Conservation (phyloP, 1,140 invertebrate genomes). For the Caenorhabditis remanei region DNA sequence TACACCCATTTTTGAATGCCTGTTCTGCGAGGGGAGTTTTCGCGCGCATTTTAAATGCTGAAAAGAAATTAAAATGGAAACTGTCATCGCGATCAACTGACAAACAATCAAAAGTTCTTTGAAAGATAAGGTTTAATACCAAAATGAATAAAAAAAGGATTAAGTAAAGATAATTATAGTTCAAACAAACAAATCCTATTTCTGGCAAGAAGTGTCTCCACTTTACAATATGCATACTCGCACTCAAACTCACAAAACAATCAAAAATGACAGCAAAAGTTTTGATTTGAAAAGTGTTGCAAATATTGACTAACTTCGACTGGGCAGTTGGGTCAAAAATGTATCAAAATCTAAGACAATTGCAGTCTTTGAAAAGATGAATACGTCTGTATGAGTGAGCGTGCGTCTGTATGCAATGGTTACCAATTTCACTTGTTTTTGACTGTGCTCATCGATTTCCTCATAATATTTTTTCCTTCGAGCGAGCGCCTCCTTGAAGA, state of each 20-base stretch:
- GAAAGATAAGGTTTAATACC: no score
- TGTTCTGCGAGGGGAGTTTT: no score
- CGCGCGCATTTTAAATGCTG: no score
- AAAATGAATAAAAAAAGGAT: no score
- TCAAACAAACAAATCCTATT: no score
- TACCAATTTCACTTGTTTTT: not conserved
- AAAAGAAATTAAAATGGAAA: no score
- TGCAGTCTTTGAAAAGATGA: not conserved
- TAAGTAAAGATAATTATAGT: no score
- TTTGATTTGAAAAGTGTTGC: conserved; percentile 3
- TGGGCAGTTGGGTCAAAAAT: not conserved
- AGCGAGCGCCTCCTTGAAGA: not conserved
- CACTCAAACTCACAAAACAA: not conserved
- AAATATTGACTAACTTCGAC: conserved; percentile 24
- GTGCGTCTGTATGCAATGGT: not conserved
- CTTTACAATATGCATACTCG: not conserved
- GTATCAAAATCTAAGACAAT: conserved; percentile 36
- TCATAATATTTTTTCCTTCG: not conserved
- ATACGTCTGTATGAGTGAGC: not conserved
- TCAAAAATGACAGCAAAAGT: conserved; percentile 40
- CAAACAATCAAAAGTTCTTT: no score
- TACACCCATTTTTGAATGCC: no score
- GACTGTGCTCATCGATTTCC: not conserved
- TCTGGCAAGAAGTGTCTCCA: no score
- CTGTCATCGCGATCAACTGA: no score